Percentiles rank a stretch among this genome's conserved stretches.
These are phyloP conservation scores for Drosophila emarginata DNA, from an alignment of 2,888 invertebrate species.

Conservation along the genomic window DNA sequence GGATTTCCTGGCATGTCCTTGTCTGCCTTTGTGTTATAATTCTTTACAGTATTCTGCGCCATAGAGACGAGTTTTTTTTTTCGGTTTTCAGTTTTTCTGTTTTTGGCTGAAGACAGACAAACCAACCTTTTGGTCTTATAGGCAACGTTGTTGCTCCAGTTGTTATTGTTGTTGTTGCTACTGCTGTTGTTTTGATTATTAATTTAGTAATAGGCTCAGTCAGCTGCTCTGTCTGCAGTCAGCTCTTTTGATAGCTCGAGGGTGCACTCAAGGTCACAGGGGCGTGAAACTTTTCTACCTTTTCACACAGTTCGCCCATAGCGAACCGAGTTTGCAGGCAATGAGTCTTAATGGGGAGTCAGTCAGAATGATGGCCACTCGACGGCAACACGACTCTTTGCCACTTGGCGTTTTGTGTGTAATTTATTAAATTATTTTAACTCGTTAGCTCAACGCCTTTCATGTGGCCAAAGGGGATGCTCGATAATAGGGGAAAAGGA, in stretches of 20 bases:
- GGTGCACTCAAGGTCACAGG: slow-evolving; percentile 70
- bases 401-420: slow-evolving; percentile 57
- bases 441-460: slow-evolving; percentile 65
- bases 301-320: slow-evolving; percentile 25
- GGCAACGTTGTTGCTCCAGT: slow-evolving; percentile 3
- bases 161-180: slow-evolving; percentile 13
- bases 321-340: background rate
- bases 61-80: slow-evolving; percentile 15
- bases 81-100: background rate
- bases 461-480: slow-evolving; percentile 27
- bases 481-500: background rate
- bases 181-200: slow-evolving; percentile 49
- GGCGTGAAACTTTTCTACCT: slow-evolving; percentile 63
- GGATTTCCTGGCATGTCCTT: slow-evolving; percentile 8
- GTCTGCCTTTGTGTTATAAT: slow-evolving; percentile 42
- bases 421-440: slow-evolving; percentile 73
- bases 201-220: slow-evolving; percentile 67
- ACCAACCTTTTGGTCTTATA: slow-evolving; percentile 25
- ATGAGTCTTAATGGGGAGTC: background rate
- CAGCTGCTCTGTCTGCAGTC: slow-evolving; percentile 28
- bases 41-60: slow-evolving; percentile 49
- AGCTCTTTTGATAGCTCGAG: slow-evolving; percentile 45
- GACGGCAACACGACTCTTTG: slow-evolving; percentile 37
- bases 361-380: slow-evolving; percentile 33
- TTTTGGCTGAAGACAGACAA: background rate